A percentile compares a stretch with the other conserved stretches of the same genome.
These are phyloP conservation scores for Dicyrtoma fusca DNA, from an alignment of 2,888 invertebrate genomes.

Conservation along the genomic window DNA sequence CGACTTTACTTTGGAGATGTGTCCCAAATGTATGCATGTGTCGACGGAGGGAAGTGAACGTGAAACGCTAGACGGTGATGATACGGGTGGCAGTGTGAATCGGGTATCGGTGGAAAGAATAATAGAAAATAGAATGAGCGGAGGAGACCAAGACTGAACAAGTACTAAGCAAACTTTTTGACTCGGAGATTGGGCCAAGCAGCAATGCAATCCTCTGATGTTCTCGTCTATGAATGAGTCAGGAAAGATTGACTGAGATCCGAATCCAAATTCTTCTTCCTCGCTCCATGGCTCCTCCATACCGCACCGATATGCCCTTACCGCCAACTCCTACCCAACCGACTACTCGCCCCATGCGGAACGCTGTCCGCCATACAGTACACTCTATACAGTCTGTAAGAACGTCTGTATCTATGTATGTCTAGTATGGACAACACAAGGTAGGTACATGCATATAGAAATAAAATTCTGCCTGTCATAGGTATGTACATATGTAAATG, in stretches of 20 bases:
- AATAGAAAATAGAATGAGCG: conserved; percentile 12
- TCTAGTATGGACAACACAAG: too few relatives aligned
- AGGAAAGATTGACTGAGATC: conserved; percentile 31
- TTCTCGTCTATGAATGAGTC: conserved; percentile 24
- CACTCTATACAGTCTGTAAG: not conserved
- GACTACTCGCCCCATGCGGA: not conserved
- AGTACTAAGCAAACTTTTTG: conserved; percentile 12
- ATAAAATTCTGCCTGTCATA: too few relatives aligned
- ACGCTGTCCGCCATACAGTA: too few relatives aligned
- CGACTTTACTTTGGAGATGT: too few relatives aligned
- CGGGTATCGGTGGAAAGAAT: conserved; percentile 4
- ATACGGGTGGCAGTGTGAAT: not conserved
- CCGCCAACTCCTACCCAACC: not conserved
- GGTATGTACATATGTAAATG: too few relatives aligned
- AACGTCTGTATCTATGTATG: not conserved
- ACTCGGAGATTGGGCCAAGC: too few relatives aligned
- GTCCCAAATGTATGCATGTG: too few relatives aligned
- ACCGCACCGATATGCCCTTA: not conserved
- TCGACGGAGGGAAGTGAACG: too few relatives aligned
- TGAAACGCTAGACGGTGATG: not conserved
- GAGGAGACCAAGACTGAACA: not conserved
- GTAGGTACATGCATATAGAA: too few relatives aligned
- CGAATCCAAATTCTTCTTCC: conserved; percentile 18
- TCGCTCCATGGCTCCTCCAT: not conserved
- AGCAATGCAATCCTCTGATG: conserved; percentile 9